Evolutionary conservation across 2,888 invertebrate species (phyloP), one percentile per base, ranked within the genome.

Genomic region (Drosophila dives): DNA sequence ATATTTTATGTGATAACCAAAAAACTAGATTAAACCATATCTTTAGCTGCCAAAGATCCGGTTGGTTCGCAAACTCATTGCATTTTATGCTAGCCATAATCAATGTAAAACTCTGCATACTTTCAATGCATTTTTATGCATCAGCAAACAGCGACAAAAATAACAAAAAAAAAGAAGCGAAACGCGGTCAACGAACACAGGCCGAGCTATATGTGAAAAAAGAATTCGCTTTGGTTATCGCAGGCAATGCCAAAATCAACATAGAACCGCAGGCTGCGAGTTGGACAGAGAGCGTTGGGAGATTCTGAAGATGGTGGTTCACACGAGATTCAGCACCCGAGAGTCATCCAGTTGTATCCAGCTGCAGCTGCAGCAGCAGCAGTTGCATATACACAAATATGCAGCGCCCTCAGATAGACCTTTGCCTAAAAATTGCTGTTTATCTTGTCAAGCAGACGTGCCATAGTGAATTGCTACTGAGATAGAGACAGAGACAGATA

Each of bases 371-470:
- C 49, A 32, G 15, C 11, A n/a, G 7, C 15, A n/a, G 50, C 40
- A 58, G 20, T 48, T 26, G 38, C 50, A 60, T 17, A 54, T 33
- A 48, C 36, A 60, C 50, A 64, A 45, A 55, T 50, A 49, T 32
- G 59, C 33, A 50, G 59, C 49, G 56, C 48, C 45, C 63, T 48
- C 51, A 67, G 72, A 60, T 53, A 80, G 83, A 83, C 87, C 84
- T 81, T 83, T 89, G 85, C 82, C 87, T 85, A 8, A 84, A 84
- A 85, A 87, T 75, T 74, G 75, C 82, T 85, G 89, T 89, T 89
- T 87, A 89, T 85, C 87, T 84, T 89, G 85, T 64, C 74, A 77
- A 73, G 56, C 50, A 64, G 75, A 62, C 29, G 65, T 45, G 45
- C 26, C 3, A 23, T 15, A 33, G 32, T 0, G 32, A 10, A 34